phyloP scores from a whole-genome alignment of 2,888 invertebrate species.

The Amblyjoppa fuscipennis region DNA sequence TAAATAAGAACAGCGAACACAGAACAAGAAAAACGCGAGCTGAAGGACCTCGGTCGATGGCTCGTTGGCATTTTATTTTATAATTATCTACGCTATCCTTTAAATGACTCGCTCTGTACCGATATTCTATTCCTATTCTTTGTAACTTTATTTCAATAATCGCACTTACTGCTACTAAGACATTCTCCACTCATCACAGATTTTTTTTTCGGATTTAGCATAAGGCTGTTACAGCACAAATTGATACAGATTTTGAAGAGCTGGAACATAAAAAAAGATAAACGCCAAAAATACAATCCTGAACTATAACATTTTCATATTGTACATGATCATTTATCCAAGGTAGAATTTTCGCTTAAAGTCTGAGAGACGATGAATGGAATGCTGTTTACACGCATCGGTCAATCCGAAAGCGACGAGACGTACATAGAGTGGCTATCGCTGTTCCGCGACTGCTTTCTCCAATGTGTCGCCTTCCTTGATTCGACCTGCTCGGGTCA shows the following conservation, averaged over 20 bases:
- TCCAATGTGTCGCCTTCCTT: conserved; percentile 17
- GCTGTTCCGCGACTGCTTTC: conserved; percentile 28
- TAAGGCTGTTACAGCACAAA: too few species aligned
- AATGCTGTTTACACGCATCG: conserved; percentile 44
- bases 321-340: conserved; percentile 11
- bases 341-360: background rate
- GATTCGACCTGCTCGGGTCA: conserved; percentile 43
- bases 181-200: background rate
- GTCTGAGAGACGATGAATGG: conserved; percentile 8
- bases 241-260: background rate
- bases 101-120: too few species aligned
- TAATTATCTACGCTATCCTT: too few species aligned
- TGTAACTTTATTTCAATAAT: too few species aligned
- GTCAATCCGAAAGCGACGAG: conserved; percentile 44
- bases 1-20: too few species aligned
- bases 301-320: background rate
- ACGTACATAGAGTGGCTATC: background rate
- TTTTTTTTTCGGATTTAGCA: too few species aligned
- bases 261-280: background rate
- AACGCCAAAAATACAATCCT: background rate
- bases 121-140: too few species aligned
- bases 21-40: too few species aligned
- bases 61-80: too few species aligned
- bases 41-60: too few species aligned
- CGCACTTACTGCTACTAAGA: background rate